Base-by-base conservation (phyloP, 2,113 vertebrate genomes). In the Heterocephalus glaber region DNA sequence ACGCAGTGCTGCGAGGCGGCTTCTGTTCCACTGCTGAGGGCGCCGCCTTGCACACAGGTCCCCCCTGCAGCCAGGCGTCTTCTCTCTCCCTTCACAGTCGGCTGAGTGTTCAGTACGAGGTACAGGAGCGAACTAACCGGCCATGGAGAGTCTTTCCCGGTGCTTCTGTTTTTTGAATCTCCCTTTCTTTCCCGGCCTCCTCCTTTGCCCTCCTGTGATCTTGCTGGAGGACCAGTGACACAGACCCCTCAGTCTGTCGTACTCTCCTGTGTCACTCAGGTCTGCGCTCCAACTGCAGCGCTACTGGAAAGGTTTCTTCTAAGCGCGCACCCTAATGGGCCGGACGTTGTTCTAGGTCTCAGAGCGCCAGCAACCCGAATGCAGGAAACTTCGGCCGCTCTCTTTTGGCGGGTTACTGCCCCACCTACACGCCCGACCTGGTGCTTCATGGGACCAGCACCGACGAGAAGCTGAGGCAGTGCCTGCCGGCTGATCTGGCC, bases 341-440 rank as follows among this genome's bases (percentile, higher is more conserved):
- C 8, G 3, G 68, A 47, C 95, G 1, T 94, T 92, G 12, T 98
- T 98, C 79, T 96, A 99, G 99, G 95, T 99, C 98, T 95, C 98
- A 98, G 83, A 98, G 97, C 79, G 96, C 98, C 98, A 99, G 98
- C 96, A 98, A 87, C 77, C 98, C 98, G 61, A 98, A 97, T 2
- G 87, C 99, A 81, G 99, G 98, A 92, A 99, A 99, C 92, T 99
- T 99, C 17, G 99, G 99, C 95, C 98, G 98, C 92, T 99, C 99
- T 0, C 98, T 99, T 70, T 98, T 99, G 58, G 99, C 99, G 13
- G 99, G 99, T 54, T 99, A 99, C 96, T 99, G 99, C 95, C 98
- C 99, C 56, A 98, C 99, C 0, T 99, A 99, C 77, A 98, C 99
- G 98, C 99, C 99, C 26, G 99, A 99, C 76, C 98, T 99, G 68